Conservation (phyloP, 2,888 invertebrate genomes). For the Neoascia interrupta region DNA sequence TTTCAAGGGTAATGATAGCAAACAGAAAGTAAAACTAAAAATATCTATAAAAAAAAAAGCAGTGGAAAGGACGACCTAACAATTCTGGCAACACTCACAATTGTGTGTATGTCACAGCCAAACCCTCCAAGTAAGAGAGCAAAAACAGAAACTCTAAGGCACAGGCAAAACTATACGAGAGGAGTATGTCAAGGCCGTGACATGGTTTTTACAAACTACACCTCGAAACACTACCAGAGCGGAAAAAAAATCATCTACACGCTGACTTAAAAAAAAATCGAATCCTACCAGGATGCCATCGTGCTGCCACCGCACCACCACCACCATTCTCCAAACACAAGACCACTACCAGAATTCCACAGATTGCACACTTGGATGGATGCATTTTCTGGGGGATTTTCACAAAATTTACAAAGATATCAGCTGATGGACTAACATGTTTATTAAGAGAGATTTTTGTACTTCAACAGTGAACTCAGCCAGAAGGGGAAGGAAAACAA, state of each 20-base stretch:
- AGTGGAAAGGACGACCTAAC: not conserved
- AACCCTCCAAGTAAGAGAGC: slow-evolving; percentile 4
- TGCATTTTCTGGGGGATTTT: slow-evolving; percentile 8
- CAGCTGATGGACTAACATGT: slow-evolving; percentile 6
- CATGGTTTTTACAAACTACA: slow-evolving; percentile 37
- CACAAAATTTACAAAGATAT: not conserved
- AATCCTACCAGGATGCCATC: slow-evolving; percentile 12
- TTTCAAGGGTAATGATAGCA: slow-evolving; percentile 35
- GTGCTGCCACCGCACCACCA: not conserved
- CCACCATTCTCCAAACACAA: too few species aligned
- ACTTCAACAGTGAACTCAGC: too few species aligned
- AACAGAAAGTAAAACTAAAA: not conserved
- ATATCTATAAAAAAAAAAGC: not conserved
- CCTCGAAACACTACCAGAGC: slow-evolving; percentile 30
- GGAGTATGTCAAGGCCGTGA: slow-evolving; percentile 62
- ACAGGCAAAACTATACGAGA: slow-evolving; percentile 23
- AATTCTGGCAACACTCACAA: slow-evolving; percentile 40
- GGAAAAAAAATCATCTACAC: slow-evolving; percentile 7
- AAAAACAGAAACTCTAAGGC: slow-evolving; percentile 22
- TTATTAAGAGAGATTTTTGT: slow-evolving; percentile 6
- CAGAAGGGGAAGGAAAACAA: too few species aligned
- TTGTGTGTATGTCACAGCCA: slow-evolving; percentile 22
- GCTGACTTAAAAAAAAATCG: not conserved
- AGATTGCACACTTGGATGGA: slow-evolving; percentile 29
- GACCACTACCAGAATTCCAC: slow-evolving; percentile 15